phyloP scores from a whole-genome alignment of 2,888 invertebrate species.

The Schizaphis graminum region DNA sequence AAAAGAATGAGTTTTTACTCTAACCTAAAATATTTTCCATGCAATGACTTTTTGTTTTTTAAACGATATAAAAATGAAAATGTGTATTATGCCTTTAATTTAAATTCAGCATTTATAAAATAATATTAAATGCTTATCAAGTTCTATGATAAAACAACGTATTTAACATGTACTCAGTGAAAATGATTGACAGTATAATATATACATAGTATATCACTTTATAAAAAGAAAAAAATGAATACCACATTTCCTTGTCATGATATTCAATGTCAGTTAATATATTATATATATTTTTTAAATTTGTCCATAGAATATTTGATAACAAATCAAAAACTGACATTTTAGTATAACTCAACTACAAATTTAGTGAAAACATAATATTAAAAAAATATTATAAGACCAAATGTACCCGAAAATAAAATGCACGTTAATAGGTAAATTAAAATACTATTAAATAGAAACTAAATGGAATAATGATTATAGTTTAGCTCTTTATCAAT shows the following conservation, averaged over 20 bases:
- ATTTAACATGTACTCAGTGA: not conserved
- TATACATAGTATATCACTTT: not conserved
- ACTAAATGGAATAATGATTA: not conserved
- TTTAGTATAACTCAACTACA: not conserved
- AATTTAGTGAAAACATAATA: not conserved
- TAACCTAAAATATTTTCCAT: not conserved
- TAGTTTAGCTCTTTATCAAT: not conserved
- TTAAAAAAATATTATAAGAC: not conserved
- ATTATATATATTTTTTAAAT: not conserved
- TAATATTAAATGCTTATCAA: not conserved
- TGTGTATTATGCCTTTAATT: not conserved
- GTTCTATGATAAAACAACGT: not conserved
- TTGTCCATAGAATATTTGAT: not conserved
- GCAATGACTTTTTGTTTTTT: not conserved
- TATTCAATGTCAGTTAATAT: not conserved
- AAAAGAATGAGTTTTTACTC: not conserved
- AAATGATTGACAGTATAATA: not conserved
- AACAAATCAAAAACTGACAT: not conserved
- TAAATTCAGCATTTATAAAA: not conserved
- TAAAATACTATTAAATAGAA: not conserved
- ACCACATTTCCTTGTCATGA: not conserved
- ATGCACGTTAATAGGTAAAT: not conserved
- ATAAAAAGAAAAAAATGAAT: not conserved
- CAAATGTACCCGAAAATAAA: not conserved
- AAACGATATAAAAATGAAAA: not conserved